Percentiles rank a stretch among this genome's conserved stretches.
Evolutionary conservation across 2,888 invertebrate genomes (phyloP).

Genomic region (Euplexia lucipara): DNA sequence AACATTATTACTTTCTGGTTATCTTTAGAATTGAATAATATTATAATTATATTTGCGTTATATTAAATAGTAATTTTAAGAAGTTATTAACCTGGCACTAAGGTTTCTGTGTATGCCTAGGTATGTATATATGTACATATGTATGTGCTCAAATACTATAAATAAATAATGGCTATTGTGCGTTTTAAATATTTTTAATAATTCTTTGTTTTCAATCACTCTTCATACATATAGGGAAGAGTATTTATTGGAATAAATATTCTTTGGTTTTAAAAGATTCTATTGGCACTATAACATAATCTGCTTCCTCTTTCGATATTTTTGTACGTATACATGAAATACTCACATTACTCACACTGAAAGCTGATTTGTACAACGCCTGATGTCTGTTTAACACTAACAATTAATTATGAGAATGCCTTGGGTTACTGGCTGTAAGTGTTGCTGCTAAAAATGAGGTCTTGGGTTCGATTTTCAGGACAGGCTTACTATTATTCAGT

Average conservation of each 20-base stretch:
- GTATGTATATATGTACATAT: slow-evolving; percentile 63
- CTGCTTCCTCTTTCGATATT: too few species aligned
- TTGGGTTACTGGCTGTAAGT: too few species aligned
- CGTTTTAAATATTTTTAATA: slow-evolving; percentile 66
- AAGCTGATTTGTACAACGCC: too few species aligned
- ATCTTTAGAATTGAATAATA: slow-evolving; percentile 28
- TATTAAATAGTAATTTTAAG: slow-evolving; percentile 53
- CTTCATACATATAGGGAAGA: slow-evolving; percentile 7
- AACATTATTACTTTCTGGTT: slow-evolving; percentile 27
- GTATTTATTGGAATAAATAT: not conserved
- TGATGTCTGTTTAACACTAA: too few species aligned
- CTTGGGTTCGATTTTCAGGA: too few species aligned
- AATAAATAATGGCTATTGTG: slow-evolving; percentile 65
- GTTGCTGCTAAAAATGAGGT: too few species aligned
- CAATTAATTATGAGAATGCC: too few species aligned
- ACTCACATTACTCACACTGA: too few species aligned
- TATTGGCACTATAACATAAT: too few species aligned
- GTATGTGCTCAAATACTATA: slow-evolving; percentile 65
- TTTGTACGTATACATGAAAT: too few species aligned
- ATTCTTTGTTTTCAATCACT: slow-evolving; percentile 53
- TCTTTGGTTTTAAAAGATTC: too few species aligned
- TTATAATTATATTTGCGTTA: slow-evolving; percentile 50
- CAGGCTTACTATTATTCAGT: too few species aligned
- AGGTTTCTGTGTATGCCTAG: slow-evolving; percentile 59
- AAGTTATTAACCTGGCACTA: slow-evolving; percentile 54